A percentile compares a stretch with the other conserved stretches of the same genome.
Evolutionary conservation across 2,113 vertebrate species (phyloP).

Genomic region (Dromiciops gliroides): DNA sequence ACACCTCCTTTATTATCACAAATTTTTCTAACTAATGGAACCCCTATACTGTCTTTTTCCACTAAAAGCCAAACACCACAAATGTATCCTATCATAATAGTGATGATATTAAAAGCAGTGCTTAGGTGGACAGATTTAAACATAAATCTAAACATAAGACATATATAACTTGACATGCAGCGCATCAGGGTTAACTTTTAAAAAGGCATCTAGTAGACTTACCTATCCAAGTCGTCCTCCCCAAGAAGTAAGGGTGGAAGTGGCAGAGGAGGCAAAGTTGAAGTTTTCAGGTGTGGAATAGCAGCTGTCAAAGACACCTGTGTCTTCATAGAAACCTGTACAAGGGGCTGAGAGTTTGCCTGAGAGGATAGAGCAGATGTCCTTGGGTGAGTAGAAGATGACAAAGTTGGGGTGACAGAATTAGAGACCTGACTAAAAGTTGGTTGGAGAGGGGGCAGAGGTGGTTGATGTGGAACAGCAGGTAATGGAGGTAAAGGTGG

Average conservation of each 20-base stretch:
- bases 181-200: constrained; percentile 35
- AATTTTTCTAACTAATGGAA: constrained; percentile 44
- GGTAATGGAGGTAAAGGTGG: constrained; percentile 85
- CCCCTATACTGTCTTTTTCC: constrained; percentile 28
- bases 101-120: constrained; percentile 28
- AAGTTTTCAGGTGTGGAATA: constrained; percentile 93
- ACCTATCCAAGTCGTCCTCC: constrained; percentile 95
- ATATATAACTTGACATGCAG: not conserved
- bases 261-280: constrained; percentile 95
- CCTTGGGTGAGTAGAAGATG: constrained; percentile 82
- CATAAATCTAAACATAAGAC: constrained; percentile 32
- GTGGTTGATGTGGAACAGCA: constrained; percentile 73
- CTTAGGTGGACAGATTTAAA: not conserved
- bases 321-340: constrained; percentile 86
- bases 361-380: constrained; percentile 86
- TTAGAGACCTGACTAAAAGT: constrained; percentile 76
- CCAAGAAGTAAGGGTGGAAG: constrained; percentile 94
- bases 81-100: constrained; percentile 29
- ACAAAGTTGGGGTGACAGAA: constrained; percentile 79
- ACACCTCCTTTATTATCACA: constrained; percentile 16
- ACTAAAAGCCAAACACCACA: constrained; percentile 57
- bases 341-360: constrained; percentile 88
- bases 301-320: constrained; percentile 85
- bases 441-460: constrained; percentile 80
- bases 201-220: constrained; percentile 75